A percentile compares a stretch with the other conserved stretches of the same genome.
phyloP scores from a whole-genome alignment of 2,113 vertebrate species.

The Carassius gibelio region DNA sequence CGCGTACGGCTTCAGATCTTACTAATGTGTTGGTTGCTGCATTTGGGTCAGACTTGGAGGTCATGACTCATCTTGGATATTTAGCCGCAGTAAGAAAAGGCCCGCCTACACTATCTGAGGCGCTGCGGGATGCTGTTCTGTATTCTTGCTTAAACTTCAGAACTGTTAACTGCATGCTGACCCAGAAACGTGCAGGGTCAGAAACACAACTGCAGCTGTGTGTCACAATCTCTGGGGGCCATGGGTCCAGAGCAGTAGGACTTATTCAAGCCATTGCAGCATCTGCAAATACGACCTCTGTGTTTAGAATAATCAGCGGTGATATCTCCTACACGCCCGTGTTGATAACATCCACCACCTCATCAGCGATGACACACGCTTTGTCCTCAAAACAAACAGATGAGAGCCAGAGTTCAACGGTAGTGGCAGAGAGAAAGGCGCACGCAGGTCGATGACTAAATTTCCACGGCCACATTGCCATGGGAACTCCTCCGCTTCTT shows the following conservation, averaged over 20 bases:
- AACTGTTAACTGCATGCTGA: constrained; percentile 29
- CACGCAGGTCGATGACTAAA: constrained; percentile 32
- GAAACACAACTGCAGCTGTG: background rate
- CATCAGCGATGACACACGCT: background rate
- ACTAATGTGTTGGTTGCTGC: constrained; percentile 30
- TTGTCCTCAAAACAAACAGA: background rate
- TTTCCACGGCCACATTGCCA: constrained; percentile 40
- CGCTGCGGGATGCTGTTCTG: background rate
- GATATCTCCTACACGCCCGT: background rate
- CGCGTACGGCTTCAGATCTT: background rate
- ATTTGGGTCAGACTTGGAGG: constrained; percentile 28
- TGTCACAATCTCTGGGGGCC: constrained; percentile 22
- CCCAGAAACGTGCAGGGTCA: constrained; percentile 44
- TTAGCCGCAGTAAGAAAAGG: background rate
- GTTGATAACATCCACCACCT: constrained; percentile 8
- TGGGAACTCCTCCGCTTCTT: constrained; percentile 42
- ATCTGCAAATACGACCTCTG: background rate
- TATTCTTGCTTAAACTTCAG: background rate
- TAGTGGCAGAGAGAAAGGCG: constrained; percentile 11
- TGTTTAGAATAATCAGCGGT: background rate
- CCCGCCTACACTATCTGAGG: constrained; percentile 12
- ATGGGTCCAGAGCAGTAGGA: background rate
- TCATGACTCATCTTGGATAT: constrained; percentile 26
- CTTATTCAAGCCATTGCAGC: background rate
- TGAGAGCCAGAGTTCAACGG: background rate